Conservation (phyloP, 1,140 invertebrate species). For the Drosophila kikkawai region DNA sequence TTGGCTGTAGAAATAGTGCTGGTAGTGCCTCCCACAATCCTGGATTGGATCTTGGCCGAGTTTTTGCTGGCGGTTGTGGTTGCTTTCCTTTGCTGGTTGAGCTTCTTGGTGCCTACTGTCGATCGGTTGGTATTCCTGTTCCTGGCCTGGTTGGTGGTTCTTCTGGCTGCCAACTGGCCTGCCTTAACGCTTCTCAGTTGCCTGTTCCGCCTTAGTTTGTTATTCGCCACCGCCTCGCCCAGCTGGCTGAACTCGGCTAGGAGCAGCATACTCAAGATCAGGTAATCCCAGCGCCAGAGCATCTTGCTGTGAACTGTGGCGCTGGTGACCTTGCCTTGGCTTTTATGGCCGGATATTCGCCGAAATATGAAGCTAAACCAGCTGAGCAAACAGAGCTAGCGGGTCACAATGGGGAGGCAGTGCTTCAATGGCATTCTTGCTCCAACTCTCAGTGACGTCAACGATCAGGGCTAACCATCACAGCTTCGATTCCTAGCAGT, state of each 20-base stretch:
- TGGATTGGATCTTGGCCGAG: slow-evolving; percentile 29
- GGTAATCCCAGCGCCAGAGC: slow-evolving; percentile 57
- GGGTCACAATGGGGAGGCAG: slow-evolving; percentile 34
- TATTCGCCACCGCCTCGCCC: background rate
- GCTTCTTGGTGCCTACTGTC: background rate
- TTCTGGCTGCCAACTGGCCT: background rate
- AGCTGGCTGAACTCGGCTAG: slow-evolving; percentile 24
- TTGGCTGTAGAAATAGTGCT: slow-evolving; percentile 11
- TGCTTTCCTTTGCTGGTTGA: background rate
- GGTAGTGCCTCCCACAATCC: slow-evolving; percentile 47
- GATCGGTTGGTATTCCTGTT: slow-evolving; percentile 7
- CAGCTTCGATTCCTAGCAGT: slow-evolving; percentile 44
- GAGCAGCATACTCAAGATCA: slow-evolving; percentile 46
- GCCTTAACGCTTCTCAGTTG: background rate
- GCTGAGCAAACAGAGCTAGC: slow-evolving; percentile 54
- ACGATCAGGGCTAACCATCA: slow-evolving; percentile 31
- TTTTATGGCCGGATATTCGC: slow-evolving; percentile 63
- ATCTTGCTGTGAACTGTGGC: slow-evolving; percentile 47
- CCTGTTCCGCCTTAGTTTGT: slow-evolving; percentile 4
- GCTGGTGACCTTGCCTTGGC: slow-evolving; percentile 46
- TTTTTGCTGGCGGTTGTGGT: background rate
- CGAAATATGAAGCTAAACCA: slow-evolving; percentile 42
- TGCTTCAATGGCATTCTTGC: slow-evolving; percentile 36
- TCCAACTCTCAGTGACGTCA: slow-evolving; percentile 25
- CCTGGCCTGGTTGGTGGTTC: slow-evolving; percentile 8